Base-by-base conservation (phyloP, 2,888 invertebrate species). In the Zygogramma bicolorata region DNA sequence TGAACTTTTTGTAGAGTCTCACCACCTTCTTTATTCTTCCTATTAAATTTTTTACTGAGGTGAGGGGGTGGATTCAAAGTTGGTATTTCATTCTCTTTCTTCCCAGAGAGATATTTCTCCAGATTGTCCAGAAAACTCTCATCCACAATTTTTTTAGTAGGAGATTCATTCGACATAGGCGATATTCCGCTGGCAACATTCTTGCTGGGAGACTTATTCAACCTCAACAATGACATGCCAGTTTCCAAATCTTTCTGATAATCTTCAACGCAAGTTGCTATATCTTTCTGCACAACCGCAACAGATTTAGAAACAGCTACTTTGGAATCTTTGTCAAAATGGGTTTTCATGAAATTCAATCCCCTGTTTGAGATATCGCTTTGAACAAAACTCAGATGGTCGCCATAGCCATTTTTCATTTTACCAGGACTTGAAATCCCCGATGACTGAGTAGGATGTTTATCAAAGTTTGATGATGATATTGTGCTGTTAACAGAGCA, bases 111-210 rank as follows among this genome's bases (percentile, higher is more conserved):
- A 78, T 90, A 90, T 77, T 91, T 92, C 83, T 93, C 93, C 61
- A 93, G 83, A 81, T 93, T 92, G 0, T 90, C 90, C 40, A 92
- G 87, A 75, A 93, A 92, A 15, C 88, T 88, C 81, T 83, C 77
- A 13, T 73, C 63, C 15, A 67, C 70, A 46, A 46, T 22, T 10
- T 76, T 75, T 8, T 77, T 79, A 8, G 60, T 57, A 5, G 79
- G 75, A 18, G 75, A 65, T 27, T 80, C 79, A 6, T 78, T 71
- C 22, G 81, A 59, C 49, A 75, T 81, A 38, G 81, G 58, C 27
- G 74, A 62, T 8, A 7, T 20, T 8, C 10, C 20, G 8, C 20
- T 20, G 10, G 18, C 46, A 20, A 46, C 68, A 10, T 76, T 74
- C n/a, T 77, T 79, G n/a, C 58, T 57, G 5, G 79, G 74, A 18